phyloP scores from a whole-genome alignment of 1,140 invertebrate species.

The Drosophila sechellia region DNA sequence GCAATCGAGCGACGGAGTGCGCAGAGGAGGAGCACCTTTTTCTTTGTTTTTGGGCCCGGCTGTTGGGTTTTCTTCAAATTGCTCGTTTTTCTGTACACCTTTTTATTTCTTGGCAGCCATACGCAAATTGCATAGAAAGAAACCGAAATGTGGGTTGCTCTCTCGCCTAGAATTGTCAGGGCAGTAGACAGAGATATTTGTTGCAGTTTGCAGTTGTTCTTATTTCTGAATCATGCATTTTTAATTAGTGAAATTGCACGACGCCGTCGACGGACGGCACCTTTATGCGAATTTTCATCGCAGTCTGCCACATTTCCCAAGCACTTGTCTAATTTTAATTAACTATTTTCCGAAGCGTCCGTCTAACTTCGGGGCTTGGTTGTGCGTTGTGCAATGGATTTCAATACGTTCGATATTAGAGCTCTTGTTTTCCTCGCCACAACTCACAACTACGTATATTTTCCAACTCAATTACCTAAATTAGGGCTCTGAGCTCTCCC shows the following conservation, averaged over 20 bases:
- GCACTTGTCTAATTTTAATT: conserved; percentile 77
- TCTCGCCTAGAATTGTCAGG: conserved; percentile 71
- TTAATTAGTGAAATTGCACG: conserved; percentile 79
- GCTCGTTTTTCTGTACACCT: conserved; percentile 23
- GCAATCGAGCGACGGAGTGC: conserved; percentile 50
- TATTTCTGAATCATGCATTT: conserved; percentile 81
- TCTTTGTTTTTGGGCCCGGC: conserved; percentile 19
- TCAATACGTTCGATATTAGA: neutral
- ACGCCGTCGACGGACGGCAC: conserved; percentile 48
- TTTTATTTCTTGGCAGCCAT: conserved; percentile 65
- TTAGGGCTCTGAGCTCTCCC: neutral
- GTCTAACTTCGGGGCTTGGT: neutral
- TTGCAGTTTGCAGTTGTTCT: conserved; percentile 37
- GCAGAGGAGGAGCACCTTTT: conserved; percentile 49
- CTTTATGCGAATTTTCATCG: conserved; percentile 63
- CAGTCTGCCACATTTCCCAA: conserved; percentile 69
- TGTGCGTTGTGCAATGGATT: conserved; percentile 28
- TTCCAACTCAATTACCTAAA: conserved; percentile 11
- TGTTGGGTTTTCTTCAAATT: conserved; percentile 13
- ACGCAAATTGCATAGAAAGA: conserved; percentile 72
- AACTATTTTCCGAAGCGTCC: conserved; percentile 58
- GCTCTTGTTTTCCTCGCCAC: neutral
- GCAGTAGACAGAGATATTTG: conserved; percentile 59
- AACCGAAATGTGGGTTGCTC: conserved; percentile 73
- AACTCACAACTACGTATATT: neutral